Evolutionary conservation across 2,113 vertebrate genomes (phyloP).

Genomic region (Eurystomus gularis): DNA sequence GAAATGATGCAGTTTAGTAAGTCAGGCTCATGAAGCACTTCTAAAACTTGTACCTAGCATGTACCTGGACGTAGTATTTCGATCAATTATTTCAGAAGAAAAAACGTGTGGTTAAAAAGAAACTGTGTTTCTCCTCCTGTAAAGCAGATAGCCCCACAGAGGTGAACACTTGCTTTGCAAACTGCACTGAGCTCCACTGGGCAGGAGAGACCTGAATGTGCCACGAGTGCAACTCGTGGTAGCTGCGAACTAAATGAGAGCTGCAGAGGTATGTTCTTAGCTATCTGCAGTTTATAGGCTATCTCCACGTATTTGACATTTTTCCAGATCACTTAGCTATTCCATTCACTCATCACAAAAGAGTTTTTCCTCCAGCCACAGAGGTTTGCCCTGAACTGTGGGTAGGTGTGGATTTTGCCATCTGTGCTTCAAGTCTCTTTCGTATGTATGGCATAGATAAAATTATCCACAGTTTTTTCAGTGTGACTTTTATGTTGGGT

Average conservation of each 20-base stretch:
- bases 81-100: not conserved
- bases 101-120: not conserved
- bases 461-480: slow-evolving; percentile 16
- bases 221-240: not conserved
- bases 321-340: slow-evolving; percentile 12
- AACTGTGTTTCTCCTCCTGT: not conserved
- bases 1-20: not conserved
- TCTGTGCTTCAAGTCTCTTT: slow-evolving; percentile 50
- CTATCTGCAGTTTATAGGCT: not conserved
- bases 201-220: not conserved
- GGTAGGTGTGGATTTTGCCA: slow-evolving; percentile 49
- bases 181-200: not conserved
- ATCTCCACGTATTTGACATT: not conserved
- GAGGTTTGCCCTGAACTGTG: slow-evolving; percentile 58
- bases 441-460: not conserved
- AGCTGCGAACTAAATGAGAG: not conserved
- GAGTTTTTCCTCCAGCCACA: slow-evolving; percentile 41
- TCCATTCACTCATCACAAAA: slow-evolving; percentile 22
- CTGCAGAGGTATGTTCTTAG: not conserved
- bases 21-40: not conserved
- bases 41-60: not conserved
- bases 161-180: not conserved
- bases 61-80: not conserved
- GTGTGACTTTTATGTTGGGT: slow-evolving; percentile 43
- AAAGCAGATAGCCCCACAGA: not conserved